Evolutionary conservation across 2,888 invertebrate species (phyloP).

Genomic region (Pollenia griseotomentosa): DNA sequence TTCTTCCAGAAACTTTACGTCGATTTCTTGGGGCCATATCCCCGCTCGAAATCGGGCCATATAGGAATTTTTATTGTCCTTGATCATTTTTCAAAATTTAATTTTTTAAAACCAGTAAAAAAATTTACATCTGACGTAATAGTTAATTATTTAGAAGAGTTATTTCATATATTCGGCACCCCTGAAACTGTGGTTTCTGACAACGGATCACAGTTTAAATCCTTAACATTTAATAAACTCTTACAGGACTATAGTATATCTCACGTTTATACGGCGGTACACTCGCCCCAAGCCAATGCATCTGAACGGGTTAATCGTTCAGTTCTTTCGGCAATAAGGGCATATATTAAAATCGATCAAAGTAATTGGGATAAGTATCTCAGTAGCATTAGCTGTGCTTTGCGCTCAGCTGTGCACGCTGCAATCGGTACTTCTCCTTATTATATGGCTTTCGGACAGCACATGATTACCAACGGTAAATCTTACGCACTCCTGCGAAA

Average conservation of each 20-base stretch:
- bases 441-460: conserved; percentile 22
- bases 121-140: conserved; percentile 55
- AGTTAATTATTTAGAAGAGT: conserved; percentile 47
- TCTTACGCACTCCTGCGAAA: conserved; percentile 20
- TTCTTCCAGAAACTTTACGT: conserved; percentile 13
- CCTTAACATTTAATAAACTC: conserved; percentile 51
- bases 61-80: conserved; percentile 60
- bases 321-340: conserved; percentile 47
- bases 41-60: conserved; percentile 54
- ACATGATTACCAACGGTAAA: conserved; percentile 40
- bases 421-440: conserved; percentile 49
- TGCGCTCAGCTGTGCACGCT: conserved; percentile 44
- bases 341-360: conserved; percentile 53
- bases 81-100: conserved; percentile 64
- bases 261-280: conserved; percentile 63
- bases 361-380: conserved; percentile 40
- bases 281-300: conserved; percentile 67
- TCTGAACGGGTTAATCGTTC: conserved; percentile 66
- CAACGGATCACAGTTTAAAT: conserved; percentile 64
- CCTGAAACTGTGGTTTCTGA: conserved; percentile 57
- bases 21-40: conserved; percentile 65
- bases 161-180: conserved; percentile 61
- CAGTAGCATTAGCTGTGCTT: conserved; percentile 48
- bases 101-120: conserved; percentile 54
- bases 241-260: conserved; percentile 50